Conservation (phyloP, 2,797 vertebrate genomes). For the Falco columbarius region DNA sequence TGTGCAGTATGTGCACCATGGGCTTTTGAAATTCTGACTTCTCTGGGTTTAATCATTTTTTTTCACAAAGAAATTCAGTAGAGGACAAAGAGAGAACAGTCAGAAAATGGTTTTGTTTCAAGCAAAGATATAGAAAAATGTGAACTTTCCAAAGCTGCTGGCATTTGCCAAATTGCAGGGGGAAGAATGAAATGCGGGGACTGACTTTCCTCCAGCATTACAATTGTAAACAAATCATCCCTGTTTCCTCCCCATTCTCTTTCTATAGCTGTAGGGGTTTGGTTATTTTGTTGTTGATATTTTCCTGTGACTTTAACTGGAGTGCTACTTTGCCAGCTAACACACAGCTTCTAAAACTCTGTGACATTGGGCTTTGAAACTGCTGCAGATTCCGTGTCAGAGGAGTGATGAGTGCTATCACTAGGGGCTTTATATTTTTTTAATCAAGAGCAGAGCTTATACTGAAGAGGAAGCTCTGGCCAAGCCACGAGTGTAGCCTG, state of each 20-base stretch:
- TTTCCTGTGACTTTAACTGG: not conserved
- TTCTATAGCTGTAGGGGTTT: not conserved
- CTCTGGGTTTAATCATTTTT: not conserved
- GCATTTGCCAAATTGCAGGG: not conserved
- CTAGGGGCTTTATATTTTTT: not conserved
- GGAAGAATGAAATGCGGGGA: not conserved
- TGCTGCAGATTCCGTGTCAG: not conserved
- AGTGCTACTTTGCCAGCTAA: not conserved
- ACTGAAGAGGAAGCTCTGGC: not conserved
- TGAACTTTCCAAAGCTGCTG: not conserved
- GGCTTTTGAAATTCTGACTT: not conserved
- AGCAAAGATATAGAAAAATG: not conserved
- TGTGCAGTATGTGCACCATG: fast-evolving
- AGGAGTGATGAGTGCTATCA: not conserved
- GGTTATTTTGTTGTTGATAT: not conserved
- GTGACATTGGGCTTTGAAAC: not conserved
- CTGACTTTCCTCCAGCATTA: not conserved
- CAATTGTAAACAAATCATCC: not conserved
- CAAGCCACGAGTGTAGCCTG: not conserved
- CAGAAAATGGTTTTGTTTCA: not conserved
- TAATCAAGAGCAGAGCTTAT: not conserved
- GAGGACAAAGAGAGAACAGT: not conserved
- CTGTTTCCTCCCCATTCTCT: not conserved
- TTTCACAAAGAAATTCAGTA: not conserved
- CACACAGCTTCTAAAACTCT: not conserved